Evolutionary conservation across 2,797 vertebrate species (phyloP).

Genomic region (Diglossa cyanea): DNA sequence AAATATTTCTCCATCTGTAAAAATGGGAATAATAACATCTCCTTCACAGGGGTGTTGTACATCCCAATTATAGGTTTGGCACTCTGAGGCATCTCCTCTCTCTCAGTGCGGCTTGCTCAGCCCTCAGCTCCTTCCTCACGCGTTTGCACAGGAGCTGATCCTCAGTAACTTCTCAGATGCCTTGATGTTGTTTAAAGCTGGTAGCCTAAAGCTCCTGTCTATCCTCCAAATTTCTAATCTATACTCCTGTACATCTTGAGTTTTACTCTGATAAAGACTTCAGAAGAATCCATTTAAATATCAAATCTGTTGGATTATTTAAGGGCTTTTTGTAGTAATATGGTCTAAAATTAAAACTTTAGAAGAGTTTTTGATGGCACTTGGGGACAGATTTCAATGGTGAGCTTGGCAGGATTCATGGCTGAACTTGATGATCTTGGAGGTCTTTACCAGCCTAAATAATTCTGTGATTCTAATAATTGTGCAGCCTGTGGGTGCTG

Average conservation of each 20-base stretch:
- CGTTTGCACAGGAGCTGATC: not conserved
- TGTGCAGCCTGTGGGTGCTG: not conserved
- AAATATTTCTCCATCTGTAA: slow-evolving; percentile 11
- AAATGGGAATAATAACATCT: not conserved
- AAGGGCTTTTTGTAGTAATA: not conserved
- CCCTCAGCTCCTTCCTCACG: not conserved
- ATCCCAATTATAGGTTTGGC: not conserved
- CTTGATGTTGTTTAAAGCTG: not conserved
- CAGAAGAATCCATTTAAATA: not conserved
- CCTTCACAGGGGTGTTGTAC: not conserved
- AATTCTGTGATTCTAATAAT: not conserved
- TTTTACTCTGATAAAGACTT: not conserved
- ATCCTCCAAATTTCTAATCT: not conserved
- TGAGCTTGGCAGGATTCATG: not conserved
- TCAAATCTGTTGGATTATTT: not conserved
- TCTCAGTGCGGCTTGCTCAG: not conserved
- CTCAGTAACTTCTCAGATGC: not conserved
- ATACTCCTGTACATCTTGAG: not conserved
- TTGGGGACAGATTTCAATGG: not conserved
- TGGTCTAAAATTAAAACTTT: not conserved
- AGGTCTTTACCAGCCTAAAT: not conserved
- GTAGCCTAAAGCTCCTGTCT: not conserved
- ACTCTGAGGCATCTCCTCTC: not conserved
- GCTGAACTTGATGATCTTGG: not conserved
- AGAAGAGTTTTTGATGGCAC: rapidly evolving